Evolutionary conservation across 2,888 invertebrate species (phyloP).

Genomic region (Phyto melanocephala): DNA sequence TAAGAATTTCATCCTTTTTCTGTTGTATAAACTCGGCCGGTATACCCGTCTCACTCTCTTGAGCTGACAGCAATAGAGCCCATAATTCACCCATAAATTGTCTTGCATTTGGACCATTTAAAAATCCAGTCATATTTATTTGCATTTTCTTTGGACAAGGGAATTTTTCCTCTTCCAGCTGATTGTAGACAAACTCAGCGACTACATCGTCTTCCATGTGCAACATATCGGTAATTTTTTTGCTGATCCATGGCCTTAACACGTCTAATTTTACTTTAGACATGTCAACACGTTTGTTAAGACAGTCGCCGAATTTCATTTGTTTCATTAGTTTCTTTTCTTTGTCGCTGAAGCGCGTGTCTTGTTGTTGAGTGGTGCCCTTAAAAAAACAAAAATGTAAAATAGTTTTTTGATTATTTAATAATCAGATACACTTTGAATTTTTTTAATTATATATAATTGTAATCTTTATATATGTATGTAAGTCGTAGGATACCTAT

Average conservation of each 20-base stretch:
- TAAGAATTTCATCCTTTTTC: slow-evolving; percentile 97
- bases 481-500: too few species aligned
- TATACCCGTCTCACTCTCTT: slow-evolving; percentile 96
- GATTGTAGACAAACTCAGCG: slow-evolving; percentile 98
- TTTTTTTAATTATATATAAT: too few species aligned
- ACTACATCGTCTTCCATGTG: slow-evolving; percentile 99
- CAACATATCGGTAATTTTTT: slow-evolving; percentile 96
- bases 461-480: too few species aligned
- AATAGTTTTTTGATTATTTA: background rate
- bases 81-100: slow-evolving; percentile 99
- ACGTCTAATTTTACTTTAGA: slow-evolving; percentile 98
- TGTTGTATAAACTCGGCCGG: slow-evolving; percentile 96
- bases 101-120: slow-evolving; percentile 98
- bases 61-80: slow-evolving; percentile 96
- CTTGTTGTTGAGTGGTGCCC: slow-evolving; percentile 99
- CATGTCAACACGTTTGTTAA: slow-evolving; percentile 98
- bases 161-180: slow-evolving; percentile 94
- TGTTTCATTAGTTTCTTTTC: slow-evolving; percentile 99
- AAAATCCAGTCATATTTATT: slow-evolving; percentile 99
- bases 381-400: slow-evolving; percentile 75
- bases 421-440: too few species aligned
- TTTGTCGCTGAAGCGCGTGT: slow-evolving; percentile 99
- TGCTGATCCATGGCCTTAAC: slow-evolving; percentile 99
- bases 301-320: slow-evolving; percentile 97
- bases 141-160: slow-evolving; percentile 99